Conservation (phyloP, 2,888 invertebrate species). For the Epirrhoe alternata region DNA sequence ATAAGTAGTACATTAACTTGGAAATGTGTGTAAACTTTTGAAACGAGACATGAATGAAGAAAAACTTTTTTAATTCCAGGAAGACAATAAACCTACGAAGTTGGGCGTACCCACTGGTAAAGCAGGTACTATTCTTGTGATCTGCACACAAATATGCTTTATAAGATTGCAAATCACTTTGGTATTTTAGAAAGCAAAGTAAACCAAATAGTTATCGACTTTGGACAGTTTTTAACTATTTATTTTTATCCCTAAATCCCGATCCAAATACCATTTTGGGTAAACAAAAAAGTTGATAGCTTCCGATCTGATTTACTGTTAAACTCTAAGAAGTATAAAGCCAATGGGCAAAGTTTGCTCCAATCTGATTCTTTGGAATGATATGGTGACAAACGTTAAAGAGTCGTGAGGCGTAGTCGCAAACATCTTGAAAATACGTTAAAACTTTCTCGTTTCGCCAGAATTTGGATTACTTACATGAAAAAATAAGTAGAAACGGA, state of each 20-base stretch:
- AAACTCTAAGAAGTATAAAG: constrained; percentile 67
- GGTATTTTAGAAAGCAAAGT: not conserved
- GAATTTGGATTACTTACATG: constrained; percentile 40
- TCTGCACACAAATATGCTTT: constrained; percentile 19
- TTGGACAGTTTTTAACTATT: no score
- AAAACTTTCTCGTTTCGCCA: constrained; percentile 21
- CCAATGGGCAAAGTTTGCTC: constrained; percentile 66
- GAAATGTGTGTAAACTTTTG: constrained; percentile 19
- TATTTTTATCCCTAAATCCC: not conserved
- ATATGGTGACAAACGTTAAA: constrained; percentile 35
- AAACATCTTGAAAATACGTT: constrained; percentile 30
- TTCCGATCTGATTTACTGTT: constrained; percentile 60
- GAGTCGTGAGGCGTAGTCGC: constrained; percentile 24
- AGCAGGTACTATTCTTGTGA: constrained; percentile 22
- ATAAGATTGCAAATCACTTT: constrained; percentile 21
- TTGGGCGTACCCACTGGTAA: constrained; percentile 46
- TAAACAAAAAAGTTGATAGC: constrained; percentile 46
- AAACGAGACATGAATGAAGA: constrained; percentile 20
- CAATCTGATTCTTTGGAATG: constrained; percentile 61
- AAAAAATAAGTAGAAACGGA: constrained; percentile 8
- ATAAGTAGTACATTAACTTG: constrained; percentile 3
- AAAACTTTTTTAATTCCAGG: constrained; percentile 75
- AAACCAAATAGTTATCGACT: no score
- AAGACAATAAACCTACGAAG: constrained; percentile 70
- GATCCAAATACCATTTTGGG: constrained; percentile 22